Evolutionary conservation across 2,113 vertebrate species (phyloP).

Genomic region (Dromiciops gliroides): DNA sequence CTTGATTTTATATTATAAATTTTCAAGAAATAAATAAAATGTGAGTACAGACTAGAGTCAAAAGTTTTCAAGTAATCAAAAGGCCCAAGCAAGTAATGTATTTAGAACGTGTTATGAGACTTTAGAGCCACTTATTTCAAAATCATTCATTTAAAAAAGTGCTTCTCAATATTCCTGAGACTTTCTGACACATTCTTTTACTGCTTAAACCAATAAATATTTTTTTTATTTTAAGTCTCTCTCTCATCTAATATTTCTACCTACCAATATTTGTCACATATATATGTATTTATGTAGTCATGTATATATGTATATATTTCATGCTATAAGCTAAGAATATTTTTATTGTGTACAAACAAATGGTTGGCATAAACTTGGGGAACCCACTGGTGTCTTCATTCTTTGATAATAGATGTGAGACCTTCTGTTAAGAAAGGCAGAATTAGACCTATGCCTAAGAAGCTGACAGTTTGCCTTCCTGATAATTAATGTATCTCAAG

Average conservation of each 20-base stretch:
- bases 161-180: background rate
- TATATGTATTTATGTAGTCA: too few relatives aligned
- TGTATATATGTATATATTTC: background rate
- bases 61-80: too few relatives aligned
- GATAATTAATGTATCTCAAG: background rate
- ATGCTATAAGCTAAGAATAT: background rate
- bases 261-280: too few relatives aligned
- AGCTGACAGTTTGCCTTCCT: background rate
- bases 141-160: background rate
- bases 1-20: background rate
- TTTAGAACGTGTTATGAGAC: background rate
- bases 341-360: background rate
- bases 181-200: background rate
- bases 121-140: background rate
- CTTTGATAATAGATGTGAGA: background rate
- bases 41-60: background rate
- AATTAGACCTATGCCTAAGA: background rate
- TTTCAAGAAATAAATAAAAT: background rate
- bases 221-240: background rate
- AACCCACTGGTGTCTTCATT: background rate
- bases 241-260: background rate
- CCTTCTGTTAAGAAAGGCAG: background rate
- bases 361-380: background rate
- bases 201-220: background rate
- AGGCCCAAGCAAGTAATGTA: too few relatives aligned